Evolutionary conservation across 2,888 invertebrate genomes (phyloP), one percentile per base, ranked within the genome.

Genomic region (Strigamia crassipes): DNA sequence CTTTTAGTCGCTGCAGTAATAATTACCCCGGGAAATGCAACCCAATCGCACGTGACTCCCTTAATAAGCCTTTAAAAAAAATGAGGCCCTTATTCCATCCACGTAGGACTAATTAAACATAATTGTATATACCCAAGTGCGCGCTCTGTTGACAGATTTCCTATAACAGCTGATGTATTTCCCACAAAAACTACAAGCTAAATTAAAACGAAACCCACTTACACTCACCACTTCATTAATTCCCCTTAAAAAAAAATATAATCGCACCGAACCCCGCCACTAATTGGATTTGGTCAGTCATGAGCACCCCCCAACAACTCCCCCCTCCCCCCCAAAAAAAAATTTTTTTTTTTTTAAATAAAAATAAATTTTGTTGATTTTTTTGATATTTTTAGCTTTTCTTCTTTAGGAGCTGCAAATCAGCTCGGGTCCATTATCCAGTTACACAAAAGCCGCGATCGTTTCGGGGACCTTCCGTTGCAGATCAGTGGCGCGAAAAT

Each of bases 401-500:
- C 51, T 51, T 51, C 51, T 51, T 15, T 6, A 12, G 51, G 51
- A 51, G 51, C 51, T 51, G 51, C 51, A 51, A 51, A 51, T 51
- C 51, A 51, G 51, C 51, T 51, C 51, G 12, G 51, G 51, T 51
- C 51, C 51, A 51, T 51, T 51, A 51, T 51, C 51, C 51, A 3
- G 51, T 51, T 51, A 51, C 51, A 51, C 51, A 51, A 51, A 51
- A 51, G 51, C 51, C 51, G 51, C 51, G 51, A 51, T 13, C 51
- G 51, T 51, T 51, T 51, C 51, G 10, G 51, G 51, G 51, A 51
- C 51, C 51, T 51, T 51, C 51, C 51, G 51, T 51, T 51, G 51
- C 51, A 51, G 51, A 51, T 51, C 51, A 51, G 51, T 51, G 51
- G 51, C 51, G 51, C 51, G 51, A 51, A 51, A 51, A 51, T 51